Percentiles rank a stretch among this genome's conserved stretches.
These are phyloP conservation scores for Gulo gulo DNA, from an alignment of 2,113 vertebrate species.

Conservation along the genomic window DNA sequence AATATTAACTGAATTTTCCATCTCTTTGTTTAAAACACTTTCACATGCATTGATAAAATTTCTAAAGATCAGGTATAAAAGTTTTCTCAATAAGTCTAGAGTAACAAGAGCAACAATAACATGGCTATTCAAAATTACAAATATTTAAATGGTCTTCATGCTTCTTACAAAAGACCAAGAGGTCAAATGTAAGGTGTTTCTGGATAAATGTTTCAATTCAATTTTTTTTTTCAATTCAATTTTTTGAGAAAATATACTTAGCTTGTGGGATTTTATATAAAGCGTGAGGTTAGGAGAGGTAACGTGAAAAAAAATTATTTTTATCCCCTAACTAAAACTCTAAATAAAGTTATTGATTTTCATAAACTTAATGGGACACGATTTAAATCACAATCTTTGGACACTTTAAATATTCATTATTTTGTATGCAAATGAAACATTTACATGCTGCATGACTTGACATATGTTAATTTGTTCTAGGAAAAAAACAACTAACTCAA, in stretches of 20 bases:
- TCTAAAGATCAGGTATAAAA: background rate
- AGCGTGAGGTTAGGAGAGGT: background rate
- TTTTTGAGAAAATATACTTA: background rate
- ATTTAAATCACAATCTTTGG: background rate
- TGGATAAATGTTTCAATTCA: background rate
- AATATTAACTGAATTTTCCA: background rate
- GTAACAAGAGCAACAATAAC: constrained; percentile 1
- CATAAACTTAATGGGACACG: background rate
- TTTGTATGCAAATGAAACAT: constrained; percentile 40
- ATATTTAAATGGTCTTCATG: background rate
- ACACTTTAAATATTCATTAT: constrained; percentile 37
- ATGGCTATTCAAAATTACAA: background rate
- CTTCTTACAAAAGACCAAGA: constrained; percentile 11
- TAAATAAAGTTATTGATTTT: background rate
- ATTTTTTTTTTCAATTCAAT: background rate
- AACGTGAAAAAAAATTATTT: background rate
- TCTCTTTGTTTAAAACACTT: background rate
- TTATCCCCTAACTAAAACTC: background rate
- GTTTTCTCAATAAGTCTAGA: background rate
- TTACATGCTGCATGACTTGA: background rate
- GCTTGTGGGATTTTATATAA: background rate
- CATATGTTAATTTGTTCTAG: constrained; percentile 4
- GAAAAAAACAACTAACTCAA: background rate
- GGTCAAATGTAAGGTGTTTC: background rate
- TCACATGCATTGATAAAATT: background rate